Evolutionary conservation across 2,888 invertebrate species (phyloP), one percentile per base, ranked within the genome.

Genomic region (Acleris laterana): DNA sequence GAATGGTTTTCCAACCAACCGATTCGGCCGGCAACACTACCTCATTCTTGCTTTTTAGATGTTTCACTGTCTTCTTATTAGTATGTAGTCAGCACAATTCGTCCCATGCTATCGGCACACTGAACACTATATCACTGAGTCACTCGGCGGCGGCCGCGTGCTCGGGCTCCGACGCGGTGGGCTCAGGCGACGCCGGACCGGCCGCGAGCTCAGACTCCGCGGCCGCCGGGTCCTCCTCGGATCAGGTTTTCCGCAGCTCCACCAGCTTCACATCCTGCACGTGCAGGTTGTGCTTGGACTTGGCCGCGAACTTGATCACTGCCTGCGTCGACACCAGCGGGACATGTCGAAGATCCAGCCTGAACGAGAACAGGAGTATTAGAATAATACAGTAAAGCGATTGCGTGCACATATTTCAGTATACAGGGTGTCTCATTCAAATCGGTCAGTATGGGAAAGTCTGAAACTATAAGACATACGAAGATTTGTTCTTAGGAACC

Each of bases 291-390:
- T 96, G 96, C 79, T 95, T 95, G 69, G 96, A 96, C 76, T 96
- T 96, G 69, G 96, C 96, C 1, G 97, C 96, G 81, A 97, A 97
- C 78, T 96, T 96, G 78, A 96, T 96, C 46, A 97, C 95, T 16
- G 96, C 96, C 77, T 96, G 96, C 3, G 96, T 96, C 4, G 96
- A 96, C 49, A 97, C 96, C 76, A 96, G 95, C 6, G 96, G 95
- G 46, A 96, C 96, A 79, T 97, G 96, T 82, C 97, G 94, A 73
- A 97, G 93, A 81, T 97, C 97, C 78, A 97, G 85, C 76, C 96
- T 94, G 17, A 49, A 19, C 38, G 38, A 38, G 13, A 3, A 38
- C 13, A 13, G 11, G 32, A 13, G 4, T 38, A 13, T 38, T 38
- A 38, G 38, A 38, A 4, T 38, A 13, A 38, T 4, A 38, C 13